Evolutionary conservation across 2,888 invertebrate species (phyloP).

Genomic region (Aphidoletes aphidimyza): DNA sequence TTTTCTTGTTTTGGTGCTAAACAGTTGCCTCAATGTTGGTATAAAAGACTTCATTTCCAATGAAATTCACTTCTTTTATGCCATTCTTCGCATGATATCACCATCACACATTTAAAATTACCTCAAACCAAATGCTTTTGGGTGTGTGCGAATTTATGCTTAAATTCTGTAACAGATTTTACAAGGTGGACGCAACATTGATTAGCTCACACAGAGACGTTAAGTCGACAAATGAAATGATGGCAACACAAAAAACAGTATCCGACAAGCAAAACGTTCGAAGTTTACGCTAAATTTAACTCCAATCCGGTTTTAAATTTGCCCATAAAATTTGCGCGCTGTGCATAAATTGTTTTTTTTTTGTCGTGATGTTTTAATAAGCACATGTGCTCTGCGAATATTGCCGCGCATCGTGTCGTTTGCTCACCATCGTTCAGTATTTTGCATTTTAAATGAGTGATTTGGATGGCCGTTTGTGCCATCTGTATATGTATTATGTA

Average conservation of each 20-base stretch:
- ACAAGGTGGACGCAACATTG: background rate
- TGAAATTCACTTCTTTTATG: background rate
- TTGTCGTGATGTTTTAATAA: background rate
- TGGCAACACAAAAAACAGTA: background rate
- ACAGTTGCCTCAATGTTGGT: background rate
- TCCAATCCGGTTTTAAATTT: conserved; percentile 52
- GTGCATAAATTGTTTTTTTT: conserved; percentile 14
- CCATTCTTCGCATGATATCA: background rate
- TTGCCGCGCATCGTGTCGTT: background rate
- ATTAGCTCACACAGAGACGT: conserved; percentile 1
- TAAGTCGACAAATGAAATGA: conserved; percentile 50
- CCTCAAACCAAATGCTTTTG: too few species aligned
- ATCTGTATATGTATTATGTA: background rate
- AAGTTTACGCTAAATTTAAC: conserved; percentile 50
- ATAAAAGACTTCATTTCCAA: background rate
- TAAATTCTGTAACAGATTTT: background rate
- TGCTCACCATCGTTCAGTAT: background rate
- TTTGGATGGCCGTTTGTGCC: background rate
- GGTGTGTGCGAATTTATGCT: too few species aligned
- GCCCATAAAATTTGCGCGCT: conserved; percentile 20
- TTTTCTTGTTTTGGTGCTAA: background rate
- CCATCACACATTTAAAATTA: too few species aligned
- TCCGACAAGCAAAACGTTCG: background rate
- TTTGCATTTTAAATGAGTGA: conserved; percentile 43
- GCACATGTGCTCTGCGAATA: background rate